Percentiles rank a stretch among this genome's conserved stretches.
Evolutionary conservation across 2,888 invertebrate species (phyloP).

Genomic region (Sinhomidia bicolor): DNA sequence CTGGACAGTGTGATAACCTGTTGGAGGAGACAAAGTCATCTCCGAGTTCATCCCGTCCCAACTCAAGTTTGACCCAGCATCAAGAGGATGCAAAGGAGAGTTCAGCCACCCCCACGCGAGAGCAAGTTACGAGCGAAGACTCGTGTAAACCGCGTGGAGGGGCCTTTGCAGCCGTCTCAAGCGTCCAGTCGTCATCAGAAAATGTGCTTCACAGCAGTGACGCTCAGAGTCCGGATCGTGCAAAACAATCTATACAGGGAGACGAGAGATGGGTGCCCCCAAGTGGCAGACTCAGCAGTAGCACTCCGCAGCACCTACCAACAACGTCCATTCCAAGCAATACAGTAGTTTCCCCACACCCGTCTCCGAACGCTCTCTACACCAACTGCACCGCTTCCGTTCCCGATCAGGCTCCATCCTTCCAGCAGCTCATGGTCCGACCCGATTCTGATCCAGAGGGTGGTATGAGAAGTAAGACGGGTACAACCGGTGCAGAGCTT

Average conservation of each 20-base stretch:
- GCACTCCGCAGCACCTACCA: not conserved
- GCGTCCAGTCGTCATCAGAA: constrained; percentile 35
- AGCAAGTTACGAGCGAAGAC: not conserved
- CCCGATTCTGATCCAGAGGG: not conserved
- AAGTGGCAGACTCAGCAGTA: constrained; percentile 26
- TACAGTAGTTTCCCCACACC: not conserved
- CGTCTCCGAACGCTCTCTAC: constrained; percentile 5
- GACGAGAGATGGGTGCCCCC: constrained; percentile 87
- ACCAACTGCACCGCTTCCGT: not conserved
- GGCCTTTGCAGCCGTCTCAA: not conserved
- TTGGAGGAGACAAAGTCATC: not conserved
- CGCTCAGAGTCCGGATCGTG: constrained; percentile 80
- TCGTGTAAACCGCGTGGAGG: not conserved
- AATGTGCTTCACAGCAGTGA: constrained; percentile 79
- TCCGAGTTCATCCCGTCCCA: not conserved
- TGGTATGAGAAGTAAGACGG: not conserved
- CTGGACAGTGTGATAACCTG: constrained; percentile 74
- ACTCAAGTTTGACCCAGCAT: not conserved
- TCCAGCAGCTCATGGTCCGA: not conserved
- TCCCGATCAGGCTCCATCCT: not conserved
- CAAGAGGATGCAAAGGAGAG: not conserved
- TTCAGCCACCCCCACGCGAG: too few species aligned
- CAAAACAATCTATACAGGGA: constrained; percentile 79
- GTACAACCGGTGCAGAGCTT: too few species aligned
- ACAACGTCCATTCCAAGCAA: constrained; percentile 47